A percentile compares a stretch with the other conserved stretches of the same genome.
phyloP scores from a whole-genome alignment of 2,888 invertebrate species.

The Amorpha juglandis region DNA sequence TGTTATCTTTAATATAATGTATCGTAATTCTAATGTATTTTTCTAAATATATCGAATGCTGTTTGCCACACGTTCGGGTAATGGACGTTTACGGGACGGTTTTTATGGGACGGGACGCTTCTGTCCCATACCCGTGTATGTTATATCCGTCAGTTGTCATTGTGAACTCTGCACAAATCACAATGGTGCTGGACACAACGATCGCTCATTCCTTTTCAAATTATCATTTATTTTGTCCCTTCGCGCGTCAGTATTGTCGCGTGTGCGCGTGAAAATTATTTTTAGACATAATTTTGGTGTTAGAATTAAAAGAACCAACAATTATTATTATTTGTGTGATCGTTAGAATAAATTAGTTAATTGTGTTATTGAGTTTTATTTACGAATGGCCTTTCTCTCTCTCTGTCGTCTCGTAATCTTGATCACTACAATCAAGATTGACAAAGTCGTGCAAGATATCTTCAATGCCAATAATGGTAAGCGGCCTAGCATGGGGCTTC shows the following conservation, averaged over 20 bases:
- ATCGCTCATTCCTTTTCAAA: slow-evolving; percentile 46
- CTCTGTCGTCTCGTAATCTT: no score
- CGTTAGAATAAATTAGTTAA: slow-evolving; percentile 59
- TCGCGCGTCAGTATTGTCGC: neutral
- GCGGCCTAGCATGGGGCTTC: neutral
- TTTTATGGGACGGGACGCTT: no score
- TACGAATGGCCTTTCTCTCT: neutral
- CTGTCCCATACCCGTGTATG: neutral
- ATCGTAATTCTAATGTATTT: neutral
- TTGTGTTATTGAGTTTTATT: slow-evolving; percentile 25
- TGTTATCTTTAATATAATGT: neutral
- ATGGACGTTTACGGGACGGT: no score
- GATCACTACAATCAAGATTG: no score
- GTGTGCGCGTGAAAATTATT: slow-evolving; percentile 33
- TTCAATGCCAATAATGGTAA: neutral
- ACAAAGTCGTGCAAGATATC: no score
- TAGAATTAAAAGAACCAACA: slow-evolving; percentile 58
- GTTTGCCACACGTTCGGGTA: neutral
- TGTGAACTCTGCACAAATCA: slow-evolving; percentile 47
- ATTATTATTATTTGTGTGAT: slow-evolving; percentile 60
- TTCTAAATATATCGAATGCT: neutral
- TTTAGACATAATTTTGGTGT: slow-evolving; percentile 60
- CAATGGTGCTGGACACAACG: slow-evolving; percentile 45
- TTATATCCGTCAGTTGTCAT: slow-evolving; percentile 24
- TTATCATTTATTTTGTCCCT: slow-evolving; percentile 27